These are phyloP conservation scores for Perizoma flavofasciatum DNA, from an alignment of 2,888 invertebrate species.

Conservation along the genomic window DNA sequence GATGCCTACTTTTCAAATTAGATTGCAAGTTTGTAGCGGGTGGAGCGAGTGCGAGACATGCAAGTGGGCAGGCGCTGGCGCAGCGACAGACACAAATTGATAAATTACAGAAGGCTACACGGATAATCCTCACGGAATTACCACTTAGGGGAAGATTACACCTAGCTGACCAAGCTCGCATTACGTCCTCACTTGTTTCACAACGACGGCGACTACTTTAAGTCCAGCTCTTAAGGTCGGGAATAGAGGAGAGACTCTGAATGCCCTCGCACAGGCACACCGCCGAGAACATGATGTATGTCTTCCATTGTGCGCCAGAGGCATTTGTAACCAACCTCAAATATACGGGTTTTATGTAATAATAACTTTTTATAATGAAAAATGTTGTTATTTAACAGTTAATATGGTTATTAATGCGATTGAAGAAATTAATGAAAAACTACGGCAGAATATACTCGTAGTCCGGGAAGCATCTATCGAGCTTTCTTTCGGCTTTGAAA, in stretches of 20 bases:
- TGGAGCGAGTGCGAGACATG: constrained; percentile 15
- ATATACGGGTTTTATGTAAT: constrained; percentile 59
- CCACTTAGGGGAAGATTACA: constrained; percentile 68
- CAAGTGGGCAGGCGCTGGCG: constrained; percentile 11
- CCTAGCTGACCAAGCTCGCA: constrained; percentile 45
- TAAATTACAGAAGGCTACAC: constrained; percentile 69
- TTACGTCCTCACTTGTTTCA: constrained; percentile 36
- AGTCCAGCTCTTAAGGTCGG: constrained; percentile 21
- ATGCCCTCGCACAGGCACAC: constrained; percentile 17
- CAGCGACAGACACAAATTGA: constrained; percentile 58
- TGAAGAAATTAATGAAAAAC: constrained; percentile 27
- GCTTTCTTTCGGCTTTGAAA: neutral
- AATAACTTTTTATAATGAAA: constrained; percentile 68
- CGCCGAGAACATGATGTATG: constrained; percentile 53
- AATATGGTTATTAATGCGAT: constrained; percentile 53
- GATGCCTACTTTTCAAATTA: constrained; percentile 24
- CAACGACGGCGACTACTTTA: constrained; percentile 18
- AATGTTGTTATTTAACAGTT: constrained; percentile 57
- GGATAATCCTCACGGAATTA: constrained; percentile 69
- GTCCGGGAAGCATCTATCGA: neutral
- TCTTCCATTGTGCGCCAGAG: constrained; percentile 53
- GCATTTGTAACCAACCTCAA: constrained; percentile 55
- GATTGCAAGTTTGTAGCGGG: constrained; percentile 29
- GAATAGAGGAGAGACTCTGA: constrained; percentile 17
- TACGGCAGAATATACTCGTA: neutral